phyloP scores from a whole-genome alignment of 2,113 vertebrate genomes.

The Xyliphius kryptos region DNA sequence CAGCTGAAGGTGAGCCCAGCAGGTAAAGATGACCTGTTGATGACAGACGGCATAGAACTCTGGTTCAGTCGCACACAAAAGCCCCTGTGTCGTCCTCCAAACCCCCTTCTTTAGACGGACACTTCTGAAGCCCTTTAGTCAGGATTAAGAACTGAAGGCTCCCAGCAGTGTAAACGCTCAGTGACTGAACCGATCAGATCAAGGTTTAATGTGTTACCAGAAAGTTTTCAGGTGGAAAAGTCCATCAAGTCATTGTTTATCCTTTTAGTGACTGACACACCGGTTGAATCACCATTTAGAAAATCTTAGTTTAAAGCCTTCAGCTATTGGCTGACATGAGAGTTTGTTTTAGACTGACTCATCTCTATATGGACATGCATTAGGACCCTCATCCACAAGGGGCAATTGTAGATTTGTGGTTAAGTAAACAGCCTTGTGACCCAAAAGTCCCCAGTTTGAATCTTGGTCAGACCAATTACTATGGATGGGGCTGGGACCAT shows the following conservation, averaged over 20 bases:
- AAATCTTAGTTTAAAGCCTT: no score
- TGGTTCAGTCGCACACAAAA: slow-evolving; percentile 19
- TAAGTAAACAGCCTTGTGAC: no score
- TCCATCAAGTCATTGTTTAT: slow-evolving; percentile 3
- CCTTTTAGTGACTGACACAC: slow-evolving; percentile 8
- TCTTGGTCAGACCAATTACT: no score
- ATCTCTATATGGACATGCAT: no score
- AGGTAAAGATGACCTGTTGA: slow-evolving; percentile 20
- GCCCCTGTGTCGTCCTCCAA: slow-evolving; percentile 1
- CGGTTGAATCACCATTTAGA: no score
- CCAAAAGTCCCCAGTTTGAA: no score
- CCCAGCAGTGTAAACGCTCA: not conserved
- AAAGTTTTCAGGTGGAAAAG: slow-evolving; percentile 16
- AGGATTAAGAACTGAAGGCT: slow-evolving; percentile 9
- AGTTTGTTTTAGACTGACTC: no score
- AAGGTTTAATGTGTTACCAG: slow-evolving; percentile 27
- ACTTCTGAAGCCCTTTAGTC: slow-evolving; percentile 8
- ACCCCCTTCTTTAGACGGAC: slow-evolving; percentile 15
- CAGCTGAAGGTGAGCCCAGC: slow-evolving; percentile 8
- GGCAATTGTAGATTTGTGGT: no score
- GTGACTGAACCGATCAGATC: slow-evolving; percentile 11
- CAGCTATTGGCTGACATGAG: no score
- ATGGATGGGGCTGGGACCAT: no score
- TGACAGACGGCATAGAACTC: slow-evolving; percentile 22
- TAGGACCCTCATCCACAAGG: no score